These are phyloP conservation scores for Calliopsis andreniformis DNA, from an alignment of 1,140 invertebrate species.

Conservation along the genomic window DNA sequence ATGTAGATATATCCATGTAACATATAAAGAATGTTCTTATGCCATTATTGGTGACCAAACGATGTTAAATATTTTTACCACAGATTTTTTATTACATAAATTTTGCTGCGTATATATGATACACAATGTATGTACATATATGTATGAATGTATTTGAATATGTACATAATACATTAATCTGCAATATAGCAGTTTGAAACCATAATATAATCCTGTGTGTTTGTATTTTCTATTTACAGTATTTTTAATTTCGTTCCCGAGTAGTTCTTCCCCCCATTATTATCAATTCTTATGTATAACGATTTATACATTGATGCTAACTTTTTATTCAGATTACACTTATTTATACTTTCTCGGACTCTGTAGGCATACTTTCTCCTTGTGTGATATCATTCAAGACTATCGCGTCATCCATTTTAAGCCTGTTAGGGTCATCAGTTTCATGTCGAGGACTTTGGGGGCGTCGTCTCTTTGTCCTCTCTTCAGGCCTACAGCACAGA, in stretches of 20 bases:
- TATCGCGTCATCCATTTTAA: conserved; percentile 60
- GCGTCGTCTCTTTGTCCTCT: conserved; percentile 60
- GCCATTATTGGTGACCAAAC: conserved; percentile 21
- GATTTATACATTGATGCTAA: neutral
- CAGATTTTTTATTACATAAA: conserved; percentile 66
- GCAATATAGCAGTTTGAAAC: conserved; percentile 29
- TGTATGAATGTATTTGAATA: conserved; percentile 47
- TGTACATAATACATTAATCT: conserved; percentile 58
- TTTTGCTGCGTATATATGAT: conserved; percentile 44
- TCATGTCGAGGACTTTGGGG: conserved; percentile 50
- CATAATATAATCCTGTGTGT: conserved; percentile 9
- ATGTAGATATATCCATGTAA: conserved; percentile 30
- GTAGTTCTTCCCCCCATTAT: neutral
- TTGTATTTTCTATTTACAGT: conserved; percentile 11
- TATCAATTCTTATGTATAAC: neutral
- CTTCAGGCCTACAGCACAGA: conserved; percentile 64
- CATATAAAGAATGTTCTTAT: conserved; percentile 11
- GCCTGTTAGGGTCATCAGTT: conserved; percentile 46
- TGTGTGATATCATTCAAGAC: conserved; percentile 72
- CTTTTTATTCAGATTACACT: neutral
- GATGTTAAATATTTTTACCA: conserved; percentile 64
- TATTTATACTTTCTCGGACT: conserved; percentile 72
- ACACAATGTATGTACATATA: conserved; percentile 44
- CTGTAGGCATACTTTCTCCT: conserved; percentile 73
- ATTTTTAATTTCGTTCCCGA: neutral